phyloP scores from a whole-genome alignment of 1,140 invertebrate genomes.

The Battus philenor region DNA sequence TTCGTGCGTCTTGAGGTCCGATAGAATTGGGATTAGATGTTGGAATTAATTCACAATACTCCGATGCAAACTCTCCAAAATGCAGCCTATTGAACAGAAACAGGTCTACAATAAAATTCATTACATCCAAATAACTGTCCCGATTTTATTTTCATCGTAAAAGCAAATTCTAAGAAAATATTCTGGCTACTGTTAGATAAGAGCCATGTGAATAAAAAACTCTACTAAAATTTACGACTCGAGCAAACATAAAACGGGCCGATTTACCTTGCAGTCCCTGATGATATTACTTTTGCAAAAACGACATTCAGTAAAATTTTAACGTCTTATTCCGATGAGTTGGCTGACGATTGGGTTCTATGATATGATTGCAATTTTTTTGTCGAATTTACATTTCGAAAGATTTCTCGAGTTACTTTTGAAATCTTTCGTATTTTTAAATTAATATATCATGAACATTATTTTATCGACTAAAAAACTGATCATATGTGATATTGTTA shows the following conservation, averaged over 20 bases:
- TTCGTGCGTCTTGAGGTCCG: no score
- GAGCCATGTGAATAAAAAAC: slow-evolving; percentile 10
- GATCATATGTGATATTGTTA: no score
- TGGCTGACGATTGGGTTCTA: neutral
- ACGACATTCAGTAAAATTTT: slow-evolving; percentile 10
- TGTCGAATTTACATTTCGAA: no score
- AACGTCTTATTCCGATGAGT: slow-evolving; percentile 10
- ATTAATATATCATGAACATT: no score
- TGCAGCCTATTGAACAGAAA: neutral
- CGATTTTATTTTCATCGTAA: slow-evolving; percentile 13
- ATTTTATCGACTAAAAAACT: no score
- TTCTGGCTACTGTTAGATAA: slow-evolving; percentile 15
- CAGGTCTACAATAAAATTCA: slow-evolving; percentile 13
- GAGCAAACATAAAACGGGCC: slow-evolving; percentile 10
- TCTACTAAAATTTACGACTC: slow-evolving; percentile 15
- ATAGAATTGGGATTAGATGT: neutral
- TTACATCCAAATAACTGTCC: slow-evolving; percentile 10
- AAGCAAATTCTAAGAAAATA: slow-evolving; percentile 12
- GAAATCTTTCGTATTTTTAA: no score
- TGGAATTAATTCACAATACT: neutral
- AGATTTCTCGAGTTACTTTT: no score
- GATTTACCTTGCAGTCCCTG: slow-evolving; percentile 7
- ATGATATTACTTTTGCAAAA: slow-evolving; percentile 10
- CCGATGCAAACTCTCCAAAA: neutral
- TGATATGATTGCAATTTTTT: no score